Evolutionary conservation across 1,140 invertebrate species (phyloP), one percentile per base, ranked within the genome.

Genomic region (Dysdera silvatica): DNA sequence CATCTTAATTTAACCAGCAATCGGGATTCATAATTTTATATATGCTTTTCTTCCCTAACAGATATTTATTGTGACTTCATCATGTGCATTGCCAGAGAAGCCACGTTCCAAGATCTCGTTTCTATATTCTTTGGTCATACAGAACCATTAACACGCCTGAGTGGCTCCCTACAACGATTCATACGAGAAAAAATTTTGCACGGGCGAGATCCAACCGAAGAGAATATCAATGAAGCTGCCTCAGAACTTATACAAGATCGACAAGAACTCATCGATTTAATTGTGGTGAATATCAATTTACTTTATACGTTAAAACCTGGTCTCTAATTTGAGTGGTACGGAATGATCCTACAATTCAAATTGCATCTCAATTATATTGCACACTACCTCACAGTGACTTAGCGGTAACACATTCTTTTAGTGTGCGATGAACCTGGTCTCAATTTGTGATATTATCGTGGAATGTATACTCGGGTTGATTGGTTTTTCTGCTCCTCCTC

Each of bases 71-170:
- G 68, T 55, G 72, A 75, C 28, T 45, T 75, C 3, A 70, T 75
- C 37, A 59, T 57, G 20, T 64, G 63, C 41, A 32, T 75, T 32
- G 73, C 76, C 0, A 69, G 71, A 56, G 72, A 73, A 26, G 63
- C 80, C 32, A 76, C 79, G 12, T 74, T 80, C 52, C 58, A 72
- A 6, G 80, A 82, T 70, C 68, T 82, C 33, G 63, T 78, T 23
- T 70, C 71, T 14, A 68, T 80, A 14, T 73, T 80, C 33, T 71
- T 77, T 29, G 75, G 79, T 23, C 73, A 76, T 29, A 68, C 73
- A 16, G 70, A 67, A 7, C 62, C 72, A 8, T 64, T 79, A 7
- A 69, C 69, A 31, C 62, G 61, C 14, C 48, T 77, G 20, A 65
- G 70, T n/a, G 49, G 43, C 31, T 71, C 65, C 45, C 68, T 79